Evolutionary conservation across 2,113 vertebrate genomes (phyloP), one percentile per base, ranked within the genome.

Genomic region (Raja brachyura): DNA sequence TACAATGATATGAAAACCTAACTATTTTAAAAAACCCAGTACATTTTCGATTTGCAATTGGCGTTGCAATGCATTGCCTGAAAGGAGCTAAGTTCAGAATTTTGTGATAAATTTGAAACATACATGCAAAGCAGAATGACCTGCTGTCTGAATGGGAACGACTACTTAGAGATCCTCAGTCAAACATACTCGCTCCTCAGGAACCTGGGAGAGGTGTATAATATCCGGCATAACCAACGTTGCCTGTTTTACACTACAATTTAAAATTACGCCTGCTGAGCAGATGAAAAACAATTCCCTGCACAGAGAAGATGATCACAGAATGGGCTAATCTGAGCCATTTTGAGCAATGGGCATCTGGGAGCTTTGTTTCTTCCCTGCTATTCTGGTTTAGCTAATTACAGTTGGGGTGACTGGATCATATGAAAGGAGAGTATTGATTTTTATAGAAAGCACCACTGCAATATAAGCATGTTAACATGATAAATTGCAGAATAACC

Each of bases 301-400:
- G 66, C 66, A 48, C 31, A 13, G 31, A 48, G 90, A 54, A 10
- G 54, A 73, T 74, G 4, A 25, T 73, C 68, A 28, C 18, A 54
- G 66, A 73, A 48, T 92, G 90, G 54, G 90, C 68, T 74, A 92
- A 73, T 54, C 68, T 73, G 90, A 92, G 68, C 9, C 20, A 73
- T 73, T 25, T 73, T 25, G 18, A 73, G 70, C 70, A 25, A 16
- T 73, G 70, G 70, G 70, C 18, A 73, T 20, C 18, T 73, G 70
- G 4, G 70, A 73, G 18, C 16, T 3, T 73, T 73, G 18, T 73
- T 63, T 63, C 59, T 31, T 86, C 25, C 56, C 56, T 31, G 61
- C 10, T 14, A 61, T 86, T 56, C 28, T 63, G 56, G 28, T 31
- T 86, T 63, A 86, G 61, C 54, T 28, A 61, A 61, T 59, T 61